Conservation (phyloP, 2,888 invertebrate genomes). For the Diarsia mendica region DNA sequence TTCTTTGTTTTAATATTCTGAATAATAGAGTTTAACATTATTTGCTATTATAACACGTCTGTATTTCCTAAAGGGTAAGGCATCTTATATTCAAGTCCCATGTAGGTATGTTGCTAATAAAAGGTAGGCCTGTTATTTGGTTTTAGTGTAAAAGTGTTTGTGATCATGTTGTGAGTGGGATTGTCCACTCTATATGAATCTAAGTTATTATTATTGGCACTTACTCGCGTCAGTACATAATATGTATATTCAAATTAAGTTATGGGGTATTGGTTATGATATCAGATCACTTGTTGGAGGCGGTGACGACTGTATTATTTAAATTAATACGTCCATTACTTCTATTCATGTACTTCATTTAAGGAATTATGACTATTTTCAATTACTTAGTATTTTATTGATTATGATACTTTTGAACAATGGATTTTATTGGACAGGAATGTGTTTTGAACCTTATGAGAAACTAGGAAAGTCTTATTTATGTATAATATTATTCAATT, state of each 20-base stretch:
- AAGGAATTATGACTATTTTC: conserved; percentile 9
- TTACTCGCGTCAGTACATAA: conserved; percentile 24
- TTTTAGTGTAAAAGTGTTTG: not conserved
- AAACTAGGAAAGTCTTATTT: conserved; percentile 6
- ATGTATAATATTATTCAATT: conserved; percentile 12
- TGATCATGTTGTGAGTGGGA: not conserved
- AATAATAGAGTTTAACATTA: not conserved
- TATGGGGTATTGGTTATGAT: conserved; percentile 26
- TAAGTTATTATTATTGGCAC: conserved; percentile 36
- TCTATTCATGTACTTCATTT: conserved; percentile 9
- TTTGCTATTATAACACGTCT: not conserved
- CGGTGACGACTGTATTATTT: conserved; percentile 35
- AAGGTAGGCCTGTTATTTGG: not conserved
- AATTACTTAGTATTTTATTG: conserved; percentile 24
- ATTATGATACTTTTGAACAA: conserved; percentile 11
- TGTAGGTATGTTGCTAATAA: not conserved
- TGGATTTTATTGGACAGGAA: conserved; percentile 9
- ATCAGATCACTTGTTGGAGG: conserved; percentile 25
- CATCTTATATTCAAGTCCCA: not conserved
- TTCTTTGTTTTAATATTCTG: not conserved
- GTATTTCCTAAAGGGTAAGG: not conserved
- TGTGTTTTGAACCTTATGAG: conserved; percentile 1
- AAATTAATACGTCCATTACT: conserved; percentile 27
- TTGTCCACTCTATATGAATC: conserved; percentile 32
- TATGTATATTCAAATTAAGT: conserved; percentile 35